Conservation (phyloP, 2,888 invertebrate species). For the Belgica antarctica region DNA sequence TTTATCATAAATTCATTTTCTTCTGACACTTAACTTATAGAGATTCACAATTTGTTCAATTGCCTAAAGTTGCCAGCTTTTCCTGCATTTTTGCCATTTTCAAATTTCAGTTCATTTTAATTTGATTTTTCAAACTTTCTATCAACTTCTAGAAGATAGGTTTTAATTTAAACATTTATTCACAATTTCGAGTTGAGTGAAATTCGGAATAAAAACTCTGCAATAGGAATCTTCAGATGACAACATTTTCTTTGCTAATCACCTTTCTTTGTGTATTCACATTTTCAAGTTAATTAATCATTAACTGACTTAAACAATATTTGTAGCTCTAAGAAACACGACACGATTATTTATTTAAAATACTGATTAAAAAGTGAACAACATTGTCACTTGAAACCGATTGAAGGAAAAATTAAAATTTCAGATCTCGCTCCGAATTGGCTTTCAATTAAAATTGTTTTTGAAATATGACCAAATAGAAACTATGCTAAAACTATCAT, state of each 20-base stretch:
- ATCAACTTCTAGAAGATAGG: neutral
- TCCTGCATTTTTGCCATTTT: no score
- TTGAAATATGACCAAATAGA: no score
- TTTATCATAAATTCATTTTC: neutral
- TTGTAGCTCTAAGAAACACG: neutral
- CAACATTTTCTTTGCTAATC: neutral
- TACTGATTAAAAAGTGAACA: conserved; percentile 22
- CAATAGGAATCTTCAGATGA: conserved; percentile 1
- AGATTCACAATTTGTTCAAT: conserved; percentile 20
- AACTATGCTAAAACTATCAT: no score
- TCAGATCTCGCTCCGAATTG: no score
- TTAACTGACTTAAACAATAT: neutral
- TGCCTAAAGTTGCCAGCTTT: neutral
- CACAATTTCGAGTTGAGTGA: conserved; percentile 25
- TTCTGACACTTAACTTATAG: neutral
- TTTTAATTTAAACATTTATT: conserved; percentile 2
- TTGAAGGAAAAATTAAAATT: no score
- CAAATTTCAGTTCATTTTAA: no score
- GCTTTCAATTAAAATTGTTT: no score
- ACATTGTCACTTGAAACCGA: no score
- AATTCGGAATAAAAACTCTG: neutral
- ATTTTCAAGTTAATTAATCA: neutral
- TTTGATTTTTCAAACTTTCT: neutral
- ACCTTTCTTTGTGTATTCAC: neutral
- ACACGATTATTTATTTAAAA: conserved; percentile 17